phyloP scores from a whole-genome alignment of 2,888 invertebrate species.

The Digitonthophagus gazella region DNA sequence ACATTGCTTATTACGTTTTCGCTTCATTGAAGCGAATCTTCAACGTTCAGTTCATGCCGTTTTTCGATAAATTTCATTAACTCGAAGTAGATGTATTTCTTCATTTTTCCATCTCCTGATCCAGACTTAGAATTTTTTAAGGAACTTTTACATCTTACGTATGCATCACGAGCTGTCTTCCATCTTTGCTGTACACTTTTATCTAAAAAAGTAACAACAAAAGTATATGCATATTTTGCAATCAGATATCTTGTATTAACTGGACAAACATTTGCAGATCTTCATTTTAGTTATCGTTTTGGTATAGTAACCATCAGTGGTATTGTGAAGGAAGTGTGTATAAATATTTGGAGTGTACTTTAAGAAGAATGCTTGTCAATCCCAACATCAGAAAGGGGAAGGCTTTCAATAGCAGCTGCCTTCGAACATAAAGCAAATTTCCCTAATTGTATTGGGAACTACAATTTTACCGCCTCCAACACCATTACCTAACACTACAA shows the following conservation, averaged over 20 bases:
- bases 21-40: too few species aligned
- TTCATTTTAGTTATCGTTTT: conserved; percentile 35
- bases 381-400: not conserved
- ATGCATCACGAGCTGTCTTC: too few species aligned
- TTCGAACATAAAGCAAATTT: conserved; percentile 4
- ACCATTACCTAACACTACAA: conserved; percentile 36
- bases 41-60: too few species aligned
- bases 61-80: too few species aligned
- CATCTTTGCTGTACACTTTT: too few species aligned
- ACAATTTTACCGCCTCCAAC: conserved; percentile 33
- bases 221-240: not conserved
- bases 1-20: too few species aligned
- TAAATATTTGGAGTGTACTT: not conserved
- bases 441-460: conserved; percentile 20
- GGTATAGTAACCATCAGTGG: conserved; percentile 35
- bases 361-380: not conserved
- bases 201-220: too few species aligned
- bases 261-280: conserved; percentile 35
- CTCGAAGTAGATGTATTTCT: too few species aligned
- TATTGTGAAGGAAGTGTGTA: conserved; percentile 34
- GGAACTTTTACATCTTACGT: too few species aligned
- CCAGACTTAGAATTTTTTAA: too few species aligned
- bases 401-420: not conserved
- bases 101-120: too few species aligned
- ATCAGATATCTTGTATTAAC: conserved; percentile 34